Evolutionary conservation across 2,888 invertebrate species (phyloP), one percentile per base, ranked within the genome.

Genomic region (Perizoma affinitatum): DNA sequence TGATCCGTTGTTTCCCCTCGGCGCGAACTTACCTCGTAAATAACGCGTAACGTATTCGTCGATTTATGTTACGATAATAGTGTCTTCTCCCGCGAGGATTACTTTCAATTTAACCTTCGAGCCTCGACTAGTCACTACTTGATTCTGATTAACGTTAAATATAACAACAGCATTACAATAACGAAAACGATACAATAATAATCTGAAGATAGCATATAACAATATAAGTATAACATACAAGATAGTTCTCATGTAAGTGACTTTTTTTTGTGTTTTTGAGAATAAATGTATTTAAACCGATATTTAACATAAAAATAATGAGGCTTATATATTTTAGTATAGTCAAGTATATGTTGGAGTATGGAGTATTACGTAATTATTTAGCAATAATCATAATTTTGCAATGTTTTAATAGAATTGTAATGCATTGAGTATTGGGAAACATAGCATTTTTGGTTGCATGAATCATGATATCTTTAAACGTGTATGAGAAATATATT

Each of bases 1-100:
- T 83, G 85, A 89, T 88, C 88, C 88, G 86, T 80, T 81, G 86
- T 88, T 87, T 86, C 83, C n/a, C 83, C 85, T 76, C 74, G 80
- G 78, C 79, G 81, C 83, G 83, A 84, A 86, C 83, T 84, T 83
- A 75, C 78, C 84, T 86, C 83, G 85, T 89, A 88, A 88, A 90
- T 89, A 88, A 87, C 83, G 73, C 80, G 83, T 80, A 83, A 84
- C 84, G 82, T 85, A 86, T 85, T 85, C 81, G 80, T 79, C 84
- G 83, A 85, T 84, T 87, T 88, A 84, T 83, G 83, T 83, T 83
- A 82, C 80, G 80, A 80, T 84, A 80, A 84, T 82, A 82, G 80
- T 78, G 79, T 78, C 78, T 79, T 81, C 75, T 80, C 79, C 78
- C 78, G 68, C 74, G 76, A 75, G 74, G 77, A 77, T 80, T 78